Evolutionary conservation across 1,140 invertebrate species (phyloP), one percentile per base, ranked within the genome.

Genomic region (Aleiodes sp.): DNA sequence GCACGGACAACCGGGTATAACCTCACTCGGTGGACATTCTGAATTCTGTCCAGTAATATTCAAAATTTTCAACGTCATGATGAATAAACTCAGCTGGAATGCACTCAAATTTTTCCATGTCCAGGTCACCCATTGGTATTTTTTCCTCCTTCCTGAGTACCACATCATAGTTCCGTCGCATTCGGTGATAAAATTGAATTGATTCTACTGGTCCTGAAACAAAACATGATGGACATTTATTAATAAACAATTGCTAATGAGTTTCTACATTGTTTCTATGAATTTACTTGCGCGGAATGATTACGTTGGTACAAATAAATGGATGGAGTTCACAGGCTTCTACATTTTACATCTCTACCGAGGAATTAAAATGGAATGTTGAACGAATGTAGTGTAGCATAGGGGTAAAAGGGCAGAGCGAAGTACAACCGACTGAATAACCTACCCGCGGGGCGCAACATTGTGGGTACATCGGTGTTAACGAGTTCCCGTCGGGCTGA

Each of bases 1-100:
- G 84, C 95, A 97, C 0, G 94, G 92, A 85, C 95, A 97, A 64
- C 81, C 83, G 46, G 81, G 82, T 61, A 85, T 85, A 26, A 75
- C 76, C 70, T 85, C 85, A 28, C 82, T 80, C 9, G 81, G 79
- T 10, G 85, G 85, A 63, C 84, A 87, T 71, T 85, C 79, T 28
- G 79, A 77, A 68, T 76, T 73, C 41, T 84, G 82, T n/a, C 75
- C 64, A 35, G 8, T 29, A 29, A 6, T 28, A 29, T 19, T 65
- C 28, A 57, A 76, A 68, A 70, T 70, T 73, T 37, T 74, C 71
- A 59, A 6, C 7, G 56, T 28, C 7, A 29, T 28, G 26, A 76
- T 65, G 16, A 77, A 56, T 31, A 82, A 67, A 8, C 75, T 74
- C 29, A 80, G 66, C 16, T 78, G 33, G 28, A 79, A 62, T 63